Evolutionary conservation across 2,113 vertebrate species (phyloP).

Genomic region (Boleophthalmus pectinirostris): DNA sequence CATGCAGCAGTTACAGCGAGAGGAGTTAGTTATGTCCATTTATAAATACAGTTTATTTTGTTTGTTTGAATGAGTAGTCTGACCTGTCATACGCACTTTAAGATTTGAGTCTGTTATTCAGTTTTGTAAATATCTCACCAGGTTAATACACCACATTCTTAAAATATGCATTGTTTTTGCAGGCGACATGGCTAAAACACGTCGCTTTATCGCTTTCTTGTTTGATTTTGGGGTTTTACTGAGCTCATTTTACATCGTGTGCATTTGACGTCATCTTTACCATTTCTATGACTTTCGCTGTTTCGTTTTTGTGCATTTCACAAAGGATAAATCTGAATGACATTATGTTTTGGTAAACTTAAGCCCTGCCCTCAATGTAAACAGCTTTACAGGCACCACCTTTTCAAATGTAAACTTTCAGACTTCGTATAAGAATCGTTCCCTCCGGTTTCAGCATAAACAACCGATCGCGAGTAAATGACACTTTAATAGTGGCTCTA

Average conservation of each 20-base stretch:
- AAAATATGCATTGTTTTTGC: too few species aligned
- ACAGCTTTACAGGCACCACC: slow-evolving; percentile 34
- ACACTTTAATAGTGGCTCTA: slow-evolving; percentile 16
- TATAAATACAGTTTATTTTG: too few species aligned
- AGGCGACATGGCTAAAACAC: too few species aligned
- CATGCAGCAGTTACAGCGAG: too few species aligned
- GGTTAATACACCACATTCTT: too few species aligned
- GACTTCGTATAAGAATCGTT: neutral
- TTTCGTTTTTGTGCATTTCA: neutral
- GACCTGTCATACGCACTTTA: too few species aligned
- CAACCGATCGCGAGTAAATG: slow-evolving; percentile 6
- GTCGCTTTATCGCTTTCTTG: neutral
- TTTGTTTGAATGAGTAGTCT: too few species aligned
- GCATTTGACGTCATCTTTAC: neutral
- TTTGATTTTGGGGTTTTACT: neutral
- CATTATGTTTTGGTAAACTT: slow-evolving; percentile 15
- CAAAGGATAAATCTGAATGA: slow-evolving; percentile 8
- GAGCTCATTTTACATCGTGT: neutral
- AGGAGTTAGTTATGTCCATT: too few species aligned
- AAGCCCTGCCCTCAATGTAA: slow-evolving; percentile 13
- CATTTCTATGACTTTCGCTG: neutral
- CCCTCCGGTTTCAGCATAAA: neutral
- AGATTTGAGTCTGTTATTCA: too few species aligned
- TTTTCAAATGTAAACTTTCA: slow-evolving; percentile 30
- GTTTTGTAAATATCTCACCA: too few species aligned